Conservation (phyloP, 2,888 invertebrate species). For the Ceramica pisi region DNA sequence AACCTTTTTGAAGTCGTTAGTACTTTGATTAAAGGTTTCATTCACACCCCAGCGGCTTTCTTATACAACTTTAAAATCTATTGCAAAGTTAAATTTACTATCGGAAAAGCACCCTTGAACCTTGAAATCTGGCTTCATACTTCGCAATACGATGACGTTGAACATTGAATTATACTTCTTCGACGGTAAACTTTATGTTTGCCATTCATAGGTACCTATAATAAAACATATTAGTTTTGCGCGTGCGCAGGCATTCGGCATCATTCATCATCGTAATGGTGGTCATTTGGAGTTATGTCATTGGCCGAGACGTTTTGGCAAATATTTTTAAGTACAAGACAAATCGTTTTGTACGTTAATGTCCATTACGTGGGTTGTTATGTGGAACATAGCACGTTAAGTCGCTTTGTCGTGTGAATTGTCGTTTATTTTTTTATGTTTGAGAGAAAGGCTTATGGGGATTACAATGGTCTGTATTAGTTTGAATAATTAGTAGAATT, state of each 20-base stretch:
- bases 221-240: slow-evolving; percentile 61
- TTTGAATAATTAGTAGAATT: slow-evolving; percentile 12
- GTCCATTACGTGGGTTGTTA: slow-evolving; percentile 52
- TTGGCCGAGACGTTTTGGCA: slow-evolving; percentile 63
- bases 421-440: slow-evolving; percentile 42
- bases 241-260: slow-evolving; percentile 59
- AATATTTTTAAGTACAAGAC: slow-evolving; percentile 65
- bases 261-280: slow-evolving; percentile 66
- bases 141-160: slow-evolving; percentile 3
- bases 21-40: slow-evolving; percentile 58
- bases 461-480: not conserved
- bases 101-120: not conserved
- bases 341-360: slow-evolving; percentile 63
- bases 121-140: not conserved
- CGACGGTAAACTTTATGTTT: slow-evolving; percentile 35
- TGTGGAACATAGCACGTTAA: slow-evolving; percentile 34
- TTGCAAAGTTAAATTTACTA: slow-evolving; percentile 37
- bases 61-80: slow-evolving; percentile 47
- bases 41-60: slow-evolving; percentile 60
- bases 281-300: slow-evolving; percentile 66
- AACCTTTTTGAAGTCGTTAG: slow-evolving; percentile 42
- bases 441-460: slow-evolving; percentile 47
- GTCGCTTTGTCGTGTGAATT: slow-evolving; percentile 34
- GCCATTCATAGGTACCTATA: slow-evolving; percentile 47
- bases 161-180: not conserved